Conservation (phyloP, 2,797 vertebrate species). For the Danio albolineatus region DNA sequence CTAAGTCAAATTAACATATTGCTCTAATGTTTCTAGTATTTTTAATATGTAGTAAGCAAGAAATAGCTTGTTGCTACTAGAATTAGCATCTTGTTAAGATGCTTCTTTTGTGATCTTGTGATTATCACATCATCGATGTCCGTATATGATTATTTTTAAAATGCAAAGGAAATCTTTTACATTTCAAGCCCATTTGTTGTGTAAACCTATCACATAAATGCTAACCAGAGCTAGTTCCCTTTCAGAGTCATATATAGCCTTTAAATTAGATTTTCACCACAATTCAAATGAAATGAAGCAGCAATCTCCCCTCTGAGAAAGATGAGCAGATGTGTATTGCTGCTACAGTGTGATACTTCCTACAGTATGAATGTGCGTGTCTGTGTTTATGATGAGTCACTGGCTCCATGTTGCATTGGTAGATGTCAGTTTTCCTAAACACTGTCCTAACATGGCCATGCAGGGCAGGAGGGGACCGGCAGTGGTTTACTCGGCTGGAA, state of each 20-base stretch:
- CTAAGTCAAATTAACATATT: no score
- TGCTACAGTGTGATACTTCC: slow-evolving; percentile 5
- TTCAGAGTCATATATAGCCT: background rate
- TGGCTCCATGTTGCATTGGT: slow-evolving; percentile 58
- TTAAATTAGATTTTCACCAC: background rate
- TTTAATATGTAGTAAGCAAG: no score
- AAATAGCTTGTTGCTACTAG: no score
- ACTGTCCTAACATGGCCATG: slow-evolving; percentile 90
- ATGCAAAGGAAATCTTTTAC: no score
- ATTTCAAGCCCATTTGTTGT: no score
- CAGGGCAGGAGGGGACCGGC: slow-evolving; percentile 67
- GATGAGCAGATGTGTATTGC: background rate
- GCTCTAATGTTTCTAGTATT: no score
- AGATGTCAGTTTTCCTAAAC: slow-evolving; percentile 70
- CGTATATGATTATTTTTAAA: no score
- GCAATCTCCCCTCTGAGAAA: background rate
- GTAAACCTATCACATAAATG: no score
- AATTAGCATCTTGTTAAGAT: no score
- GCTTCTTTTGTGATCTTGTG: no score
- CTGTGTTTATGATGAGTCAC: slow-evolving; percentile 64
- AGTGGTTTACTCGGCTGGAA: slow-evolving; percentile 75
- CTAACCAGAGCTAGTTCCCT: background rate
- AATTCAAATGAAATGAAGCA: background rate
- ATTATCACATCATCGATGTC: no score
- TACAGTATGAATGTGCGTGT: slow-evolving; percentile 34